Evolutionary conservation across 2,888 invertebrate genomes (phyloP).

Genomic region (Bellardia bayeri): DNA sequence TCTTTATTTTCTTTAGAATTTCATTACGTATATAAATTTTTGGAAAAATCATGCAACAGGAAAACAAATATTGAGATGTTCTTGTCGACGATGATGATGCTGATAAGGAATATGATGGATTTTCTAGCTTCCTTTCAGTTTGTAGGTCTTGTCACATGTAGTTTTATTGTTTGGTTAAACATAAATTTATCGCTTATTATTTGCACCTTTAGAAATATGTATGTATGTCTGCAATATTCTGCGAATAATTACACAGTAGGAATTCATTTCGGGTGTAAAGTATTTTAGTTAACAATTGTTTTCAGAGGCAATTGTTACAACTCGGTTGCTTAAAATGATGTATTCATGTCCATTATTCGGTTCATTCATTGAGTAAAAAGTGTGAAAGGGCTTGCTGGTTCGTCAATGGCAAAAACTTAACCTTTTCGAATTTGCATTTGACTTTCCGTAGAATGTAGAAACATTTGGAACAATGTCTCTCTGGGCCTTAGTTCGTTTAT

Average conservation of each 20-base stretch:
- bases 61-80: constrained; percentile 35
- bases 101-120: constrained; percentile 50
- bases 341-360: constrained; percentile 30
- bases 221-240: constrained; percentile 72
- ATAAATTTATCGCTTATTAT: constrained; percentile 83
- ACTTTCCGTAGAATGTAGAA: constrained; percentile 76
- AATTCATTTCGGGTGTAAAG: constrained; percentile 75
- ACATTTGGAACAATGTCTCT: constrained; percentile 2
- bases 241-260: constrained; percentile 82
- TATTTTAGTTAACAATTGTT: constrained; percentile 64
- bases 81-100: not conserved
- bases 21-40: constrained; percentile 18
- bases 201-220: constrained; percentile 80
- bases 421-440: constrained; percentile 82
- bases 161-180: constrained; percentile 72
- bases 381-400: constrained; percentile 80
- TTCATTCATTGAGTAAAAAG: constrained; percentile 74
- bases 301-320: constrained; percentile 44
- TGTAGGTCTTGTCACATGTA: constrained; percentile 63
- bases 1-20: constrained; percentile 39
- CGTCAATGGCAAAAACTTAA: constrained; percentile 72
- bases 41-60: constrained; percentile 57
- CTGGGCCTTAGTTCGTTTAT: constrained; percentile 17
- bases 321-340: constrained; percentile 56
- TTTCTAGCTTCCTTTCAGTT: constrained; percentile 14